A percentile compares a stretch with the other conserved stretches of the same genome.
These are phyloP conservation scores for Agrypnia vestita DNA, from an alignment of 1,140 invertebrate species.

Conservation along the genomic window DNA sequence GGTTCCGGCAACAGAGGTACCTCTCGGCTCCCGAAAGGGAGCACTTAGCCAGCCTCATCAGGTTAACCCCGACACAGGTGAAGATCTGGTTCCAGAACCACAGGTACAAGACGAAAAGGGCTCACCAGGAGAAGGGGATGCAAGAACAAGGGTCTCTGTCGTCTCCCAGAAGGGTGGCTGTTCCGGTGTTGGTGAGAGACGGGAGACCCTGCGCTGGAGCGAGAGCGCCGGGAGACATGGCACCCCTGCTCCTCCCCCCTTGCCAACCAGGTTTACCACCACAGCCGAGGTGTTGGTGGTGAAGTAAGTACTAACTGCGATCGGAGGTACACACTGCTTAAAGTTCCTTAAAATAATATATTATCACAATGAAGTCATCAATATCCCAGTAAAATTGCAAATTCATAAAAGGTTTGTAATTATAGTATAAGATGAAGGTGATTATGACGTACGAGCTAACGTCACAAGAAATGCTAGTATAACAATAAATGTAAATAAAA, in stretches of 20 bases:
- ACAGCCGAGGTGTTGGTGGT: slow-evolving; percentile 71
- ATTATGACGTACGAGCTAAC: too few species aligned
- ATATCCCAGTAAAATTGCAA: too few species aligned
- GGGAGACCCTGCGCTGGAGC: slow-evolving; percentile 88
- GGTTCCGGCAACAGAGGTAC: slow-evolving; percentile 97
- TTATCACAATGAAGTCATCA: neutral
- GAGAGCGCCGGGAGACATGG: slow-evolving; percentile 71
- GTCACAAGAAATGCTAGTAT: too few species aligned
- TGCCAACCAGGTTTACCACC: slow-evolving; percentile 68
- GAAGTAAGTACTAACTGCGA: neutral
- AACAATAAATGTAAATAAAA: too few species aligned
- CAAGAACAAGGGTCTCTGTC: slow-evolving; percentile 77
- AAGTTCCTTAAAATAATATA: slow-evolving; percentile 12
- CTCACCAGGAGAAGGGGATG: slow-evolving; percentile 89
- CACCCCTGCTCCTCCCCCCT: slow-evolving; percentile 66
- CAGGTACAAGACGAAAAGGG: slow-evolving; percentile 95
- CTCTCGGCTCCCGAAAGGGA: slow-evolving; percentile 96
- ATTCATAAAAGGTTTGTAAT: too few species aligned
- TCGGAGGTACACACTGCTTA: neutral
- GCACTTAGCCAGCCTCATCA: slow-evolving; percentile 93
- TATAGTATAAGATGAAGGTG: too few species aligned
- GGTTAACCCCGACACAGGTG: slow-evolving; percentile 96
- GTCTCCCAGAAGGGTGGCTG: slow-evolving; percentile 91
- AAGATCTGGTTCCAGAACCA: slow-evolving; percentile 94
- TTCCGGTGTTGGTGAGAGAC: slow-evolving; percentile 93